Percentiles rank a stretch among this genome's conserved stretches.
Conservation (phyloP, 1,140 invertebrate genomes). For the Protaetia brevitarsis region DNA sequence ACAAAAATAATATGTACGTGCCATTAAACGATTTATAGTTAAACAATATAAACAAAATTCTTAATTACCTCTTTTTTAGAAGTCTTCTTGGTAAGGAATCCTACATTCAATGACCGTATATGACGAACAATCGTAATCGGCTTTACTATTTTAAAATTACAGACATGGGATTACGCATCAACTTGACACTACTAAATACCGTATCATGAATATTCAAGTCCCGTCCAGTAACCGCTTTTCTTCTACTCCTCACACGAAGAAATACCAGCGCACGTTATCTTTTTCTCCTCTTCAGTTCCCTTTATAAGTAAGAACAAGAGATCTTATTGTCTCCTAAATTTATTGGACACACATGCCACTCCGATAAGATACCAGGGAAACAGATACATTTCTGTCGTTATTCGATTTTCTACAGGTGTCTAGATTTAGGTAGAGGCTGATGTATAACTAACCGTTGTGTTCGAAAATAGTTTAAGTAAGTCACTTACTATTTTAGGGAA, state of each 20-base stretch:
- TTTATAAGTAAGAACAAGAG: background rate
- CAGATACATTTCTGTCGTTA: constrained; percentile 5
- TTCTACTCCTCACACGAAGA: background rate
- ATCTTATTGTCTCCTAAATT: background rate
- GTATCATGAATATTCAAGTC: background rate
- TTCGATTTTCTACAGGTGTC: background rate
- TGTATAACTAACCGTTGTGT: no score
- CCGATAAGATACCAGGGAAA: background rate
- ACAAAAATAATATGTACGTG: no score
- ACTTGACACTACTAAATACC: constrained; percentile 3
- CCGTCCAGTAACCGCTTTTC: background rate
- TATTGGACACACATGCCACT: constrained; percentile 8
- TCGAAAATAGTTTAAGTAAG: no score
- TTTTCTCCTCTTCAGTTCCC: background rate
- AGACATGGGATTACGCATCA: constrained; percentile 5
- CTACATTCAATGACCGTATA: no score
- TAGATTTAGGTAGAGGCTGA: background rate
- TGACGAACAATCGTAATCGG: no score
- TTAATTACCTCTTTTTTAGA: no score
- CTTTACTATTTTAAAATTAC: background rate
- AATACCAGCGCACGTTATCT: background rate
- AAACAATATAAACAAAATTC: no score
- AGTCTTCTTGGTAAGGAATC: no score
- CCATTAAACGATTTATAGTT: no score
- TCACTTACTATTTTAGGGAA: no score